A percentile compares a stretch with the other conserved stretches of the same genome.
These are phyloP conservation scores for Porites lobata DNA, from an alignment of 92 coral and sea anemone genomes.

Conservation along the genomic window DNA sequence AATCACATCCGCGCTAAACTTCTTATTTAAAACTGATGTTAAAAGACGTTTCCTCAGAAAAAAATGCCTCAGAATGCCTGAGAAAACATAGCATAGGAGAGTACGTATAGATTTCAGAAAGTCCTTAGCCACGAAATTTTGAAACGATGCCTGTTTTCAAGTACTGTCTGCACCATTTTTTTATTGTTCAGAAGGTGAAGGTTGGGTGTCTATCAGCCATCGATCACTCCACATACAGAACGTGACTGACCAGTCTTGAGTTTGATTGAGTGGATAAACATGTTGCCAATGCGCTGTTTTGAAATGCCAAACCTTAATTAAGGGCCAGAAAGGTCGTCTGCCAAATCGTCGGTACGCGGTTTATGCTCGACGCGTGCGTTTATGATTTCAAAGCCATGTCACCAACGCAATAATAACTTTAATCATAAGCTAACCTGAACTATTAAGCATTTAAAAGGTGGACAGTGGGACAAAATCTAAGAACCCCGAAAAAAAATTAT, in stretches of 20 bases:
- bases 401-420: not conserved
- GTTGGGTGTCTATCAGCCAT: not conserved
- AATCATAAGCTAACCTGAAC: not conserved
- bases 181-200: not conserved
- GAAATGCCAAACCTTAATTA: constrained; percentile 4
- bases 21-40: no score
- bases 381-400: not conserved
- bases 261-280: not conserved
- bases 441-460: not conserved
- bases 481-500: not conserved
- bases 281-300: not conserved
- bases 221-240: not conserved
- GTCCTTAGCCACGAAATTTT: no score
- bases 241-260: not conserved
- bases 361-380: not conserved
- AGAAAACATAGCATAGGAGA: no score
- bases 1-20: no score
- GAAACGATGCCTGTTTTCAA: no score
- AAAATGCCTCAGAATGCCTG: no score
- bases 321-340: constrained; percentile 47
- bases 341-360: not conserved
- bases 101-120: no score
- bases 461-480: no score
- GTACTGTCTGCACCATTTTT: not conserved
- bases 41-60: no score